These are phyloP conservation scores for Tragelaphus strepsiceros DNA, from an alignment of 2,113 vertebrate genomes.

Conservation along the genomic window DNA sequence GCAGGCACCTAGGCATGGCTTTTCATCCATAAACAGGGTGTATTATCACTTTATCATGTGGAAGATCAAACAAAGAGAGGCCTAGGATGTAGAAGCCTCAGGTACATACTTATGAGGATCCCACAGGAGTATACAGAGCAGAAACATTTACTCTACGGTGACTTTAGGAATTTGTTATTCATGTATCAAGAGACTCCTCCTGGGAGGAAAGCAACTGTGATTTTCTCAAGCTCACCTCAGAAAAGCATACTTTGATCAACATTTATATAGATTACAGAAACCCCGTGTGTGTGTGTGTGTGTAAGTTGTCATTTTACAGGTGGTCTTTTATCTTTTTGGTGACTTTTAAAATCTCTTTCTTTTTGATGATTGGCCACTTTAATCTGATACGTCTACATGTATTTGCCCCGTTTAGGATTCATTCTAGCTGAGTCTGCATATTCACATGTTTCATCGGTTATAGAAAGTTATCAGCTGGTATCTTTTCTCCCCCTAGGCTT, in stretches of 20 bases:
- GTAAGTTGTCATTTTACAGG: neutral
- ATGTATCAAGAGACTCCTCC: neutral
- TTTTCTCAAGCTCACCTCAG: neutral
- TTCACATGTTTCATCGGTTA: neutral
- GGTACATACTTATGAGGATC: neutral
- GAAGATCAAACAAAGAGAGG: neutral
- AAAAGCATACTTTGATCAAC: neutral
- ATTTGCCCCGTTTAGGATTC: neutral
- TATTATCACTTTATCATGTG: neutral
- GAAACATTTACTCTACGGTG: neutral
- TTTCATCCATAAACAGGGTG: neutral
- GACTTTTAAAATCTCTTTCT: neutral
- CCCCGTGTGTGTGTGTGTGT: neutral
- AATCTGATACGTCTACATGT: neutral
- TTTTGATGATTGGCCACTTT: neutral
- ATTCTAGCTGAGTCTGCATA: neutral
- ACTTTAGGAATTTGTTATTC: neutral
- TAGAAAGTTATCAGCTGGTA: neutral
- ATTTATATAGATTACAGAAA: neutral
- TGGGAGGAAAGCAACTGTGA: neutral
- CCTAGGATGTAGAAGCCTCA: accelerated
- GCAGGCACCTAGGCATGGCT: neutral
- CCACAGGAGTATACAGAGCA: neutral
- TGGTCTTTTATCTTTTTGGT: neutral
- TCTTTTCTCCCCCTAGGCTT: neutral